Conservation (phyloP, 64 coral and sea anemone genomes). For the Hydrozoanthus tunicans region DNA sequence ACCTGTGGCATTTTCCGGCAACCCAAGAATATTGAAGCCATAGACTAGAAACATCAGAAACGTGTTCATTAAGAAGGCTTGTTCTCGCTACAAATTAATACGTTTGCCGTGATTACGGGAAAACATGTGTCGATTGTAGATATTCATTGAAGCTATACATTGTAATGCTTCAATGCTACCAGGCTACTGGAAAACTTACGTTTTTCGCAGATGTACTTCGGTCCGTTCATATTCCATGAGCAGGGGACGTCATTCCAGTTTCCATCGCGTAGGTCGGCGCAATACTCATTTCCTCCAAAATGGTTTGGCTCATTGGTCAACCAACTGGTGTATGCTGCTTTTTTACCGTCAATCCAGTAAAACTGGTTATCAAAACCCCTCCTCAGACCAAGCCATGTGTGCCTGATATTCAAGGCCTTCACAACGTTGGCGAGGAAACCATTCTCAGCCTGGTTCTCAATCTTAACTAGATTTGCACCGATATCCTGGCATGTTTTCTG, state of each 20-base stretch:
- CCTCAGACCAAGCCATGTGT: conserved; percentile 34
- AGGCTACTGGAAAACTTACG: not conserved
- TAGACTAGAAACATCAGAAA: too few species aligned
- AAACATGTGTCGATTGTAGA: not conserved
- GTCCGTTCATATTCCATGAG: not conserved
- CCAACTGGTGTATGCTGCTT: not conserved
- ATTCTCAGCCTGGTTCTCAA: conserved; percentile 27
- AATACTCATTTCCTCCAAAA: conserved; percentile 13
- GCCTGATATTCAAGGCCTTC: not conserved
- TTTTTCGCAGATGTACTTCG: conserved; percentile 25
- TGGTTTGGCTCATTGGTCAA: conserved; percentile 23
- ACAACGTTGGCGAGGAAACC: not conserved
- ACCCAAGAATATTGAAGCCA: too few species aligned
- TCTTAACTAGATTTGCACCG: conserved; percentile 18
- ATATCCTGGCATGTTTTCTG: conserved; percentile 8
- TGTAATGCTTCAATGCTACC: not conserved
- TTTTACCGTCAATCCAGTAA: conserved; percentile 29
- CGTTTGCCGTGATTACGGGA: too few species aligned
- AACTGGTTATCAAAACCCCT: conserved; percentile 14
- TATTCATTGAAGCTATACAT: not conserved
- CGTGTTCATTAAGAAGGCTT: too few species aligned
- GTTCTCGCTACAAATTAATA: too few species aligned
- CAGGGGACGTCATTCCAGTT: conserved; percentile 38
- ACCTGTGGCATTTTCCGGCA: too few species aligned
- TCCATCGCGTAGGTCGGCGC: conserved; percentile 23